Evolutionary conservation across 2,888 invertebrate genomes (phyloP), one percentile per base, ranked within the genome.

Genomic region (Parnassius smintheus): DNA sequence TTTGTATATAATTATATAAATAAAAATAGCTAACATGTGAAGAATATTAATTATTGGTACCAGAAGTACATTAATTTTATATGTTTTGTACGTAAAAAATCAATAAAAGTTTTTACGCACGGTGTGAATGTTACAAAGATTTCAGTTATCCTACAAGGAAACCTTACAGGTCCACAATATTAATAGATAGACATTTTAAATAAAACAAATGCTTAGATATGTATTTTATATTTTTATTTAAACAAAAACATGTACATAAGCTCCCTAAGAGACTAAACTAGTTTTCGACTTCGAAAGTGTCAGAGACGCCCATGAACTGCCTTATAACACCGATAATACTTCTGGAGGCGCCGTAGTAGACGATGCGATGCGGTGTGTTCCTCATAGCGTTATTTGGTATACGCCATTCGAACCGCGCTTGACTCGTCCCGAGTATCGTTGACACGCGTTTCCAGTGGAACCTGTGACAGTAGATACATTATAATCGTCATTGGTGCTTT

Each of bases 391-490:
- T 89, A 0, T 82, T 77, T 0, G 95, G 95, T 9, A 97, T 93
- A n/a, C 93, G 91, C 98, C 98, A 98, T 57, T 93, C 92, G 60
- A 98, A 92, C 54, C 94, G 94, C 35, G 94, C 95, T 69, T 94
- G 92, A 77, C 98, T 98, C 12, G 95, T 94, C 11, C 96, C 96
- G 2, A 95, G 84, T 11, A 97, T 73, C 0, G 93, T 85, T 1
- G 94, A 95, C 0, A 93, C 93, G 13, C 96, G 93, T 66, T 92
- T 91, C 98, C 98, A 98, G 58, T 88, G 85, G 83, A 98, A 97
- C 82, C 98, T 98, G 80, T 10, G 61, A 56, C 35, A 35, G 7
- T 7, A 35, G 35, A 35, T 35, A 35, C 18, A 22, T 64, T n/a
- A 9, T 42, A 12, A 9, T 10, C 49, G 35, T n/a, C 12, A 48